Base-by-base conservation (phyloP, 1,140 invertebrate genomes). In the Lucilia sericata region DNA sequence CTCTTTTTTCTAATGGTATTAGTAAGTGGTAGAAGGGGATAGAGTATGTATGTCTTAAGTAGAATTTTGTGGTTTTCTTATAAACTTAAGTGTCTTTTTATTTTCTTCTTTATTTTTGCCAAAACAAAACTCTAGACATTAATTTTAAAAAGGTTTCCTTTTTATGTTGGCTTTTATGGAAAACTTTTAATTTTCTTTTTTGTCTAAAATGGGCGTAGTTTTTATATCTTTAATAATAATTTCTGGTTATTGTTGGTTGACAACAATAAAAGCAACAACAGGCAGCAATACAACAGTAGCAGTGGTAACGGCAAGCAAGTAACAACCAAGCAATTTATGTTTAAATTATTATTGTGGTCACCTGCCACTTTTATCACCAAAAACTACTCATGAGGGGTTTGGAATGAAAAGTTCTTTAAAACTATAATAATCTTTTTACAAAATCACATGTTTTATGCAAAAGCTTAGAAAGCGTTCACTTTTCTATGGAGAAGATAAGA, bases 271-370 rank as follows among this genome's bases (percentile, higher is more conserved):
- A 42, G 10, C 42, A 42, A 42, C 42, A 42, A 42, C 42, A 42
- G 25, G 25, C 49, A 12, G 49, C 49, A 1, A 1, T 9, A 55
- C 13, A 17, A n/a, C 51, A 5, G 25, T 49, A 14, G 49, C 51
- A 17, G 49, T 70, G 65, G 60, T 70, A 21, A 5, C n/a, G 4
- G 2, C n/a, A 70, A 30, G 3, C n/a, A 65, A 12, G 49, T 49
- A 49, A 25, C 65, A 21, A 21, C n/a, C n/a, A 21, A 21, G 65
- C 19, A 70, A 21, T 70, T 70, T 70, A 70, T 70, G 65, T 70
- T 70, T 21, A 70, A 70, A 70, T 70, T 70, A 70, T 70, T 70
- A 70, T 70, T 70, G 65, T 70, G 65, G 65, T 70, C 65, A 70
- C 65, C 65, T 70, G 65, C 65, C 65, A 70, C 21, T 70, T 70